Evolutionary conservation across 2,888 invertebrate species (phyloP).

Genomic region (Eilema caniola): DNA sequence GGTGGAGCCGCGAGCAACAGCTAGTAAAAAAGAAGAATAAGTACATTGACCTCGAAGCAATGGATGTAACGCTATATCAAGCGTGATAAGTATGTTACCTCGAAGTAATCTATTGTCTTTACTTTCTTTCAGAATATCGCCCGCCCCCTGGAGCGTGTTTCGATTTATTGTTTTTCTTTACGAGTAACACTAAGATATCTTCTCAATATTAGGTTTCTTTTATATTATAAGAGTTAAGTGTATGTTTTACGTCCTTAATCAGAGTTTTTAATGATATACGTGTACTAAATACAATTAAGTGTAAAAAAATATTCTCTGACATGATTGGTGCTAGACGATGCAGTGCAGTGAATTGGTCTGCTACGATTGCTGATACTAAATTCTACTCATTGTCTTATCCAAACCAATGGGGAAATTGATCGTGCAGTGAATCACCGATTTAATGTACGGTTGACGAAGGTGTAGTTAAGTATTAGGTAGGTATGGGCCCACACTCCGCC

Average conservation of each 20-base stretch:
- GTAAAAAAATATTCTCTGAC: background rate
- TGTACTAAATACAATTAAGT: background rate
- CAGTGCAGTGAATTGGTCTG: background rate
- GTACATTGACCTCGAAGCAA: background rate
- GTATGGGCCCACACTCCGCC: no score
- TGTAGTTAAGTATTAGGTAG: no score
- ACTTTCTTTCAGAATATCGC: background rate
- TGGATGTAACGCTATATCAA: slow-evolving; percentile 11
- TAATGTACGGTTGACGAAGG: no score
- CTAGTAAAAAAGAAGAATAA: background rate
- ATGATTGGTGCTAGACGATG: background rate
- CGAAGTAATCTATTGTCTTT: slow-evolving; percentile 12
- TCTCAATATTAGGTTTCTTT: background rate
- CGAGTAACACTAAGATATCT: background rate
- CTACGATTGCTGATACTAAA: background rate
- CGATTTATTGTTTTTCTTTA: slow-evolving; percentile 16
- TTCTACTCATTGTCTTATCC: no score
- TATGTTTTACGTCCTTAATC: background rate
- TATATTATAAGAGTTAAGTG: background rate
- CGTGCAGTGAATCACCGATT: no score
- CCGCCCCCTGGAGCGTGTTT: slow-evolving; percentile 16
- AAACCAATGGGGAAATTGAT: background rate
- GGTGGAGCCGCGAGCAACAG: no score
- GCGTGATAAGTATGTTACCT: slow-evolving; percentile 8
- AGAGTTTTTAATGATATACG: background rate